Evolutionary conservation across 2,888 invertebrate species (phyloP), one percentile per base, ranked within the genome.

Genomic region (Hyles lineata): DNA sequence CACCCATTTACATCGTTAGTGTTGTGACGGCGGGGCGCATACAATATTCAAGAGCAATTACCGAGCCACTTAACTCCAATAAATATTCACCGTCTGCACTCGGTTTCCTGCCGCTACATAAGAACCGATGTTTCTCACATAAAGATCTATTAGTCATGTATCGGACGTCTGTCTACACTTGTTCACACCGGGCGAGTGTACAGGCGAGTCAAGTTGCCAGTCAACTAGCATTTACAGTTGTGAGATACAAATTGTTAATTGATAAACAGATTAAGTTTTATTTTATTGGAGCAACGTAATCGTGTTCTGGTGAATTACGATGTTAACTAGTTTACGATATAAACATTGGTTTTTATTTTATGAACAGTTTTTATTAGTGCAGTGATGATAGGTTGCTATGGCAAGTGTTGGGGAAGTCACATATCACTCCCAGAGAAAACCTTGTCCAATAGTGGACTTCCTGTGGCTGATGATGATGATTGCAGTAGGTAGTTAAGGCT

Each of bases 21-120:
- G 17, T 63, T n/a, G 11, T 63, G 63, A 63, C 63, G n/a, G 19
- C 61, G 32, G 17, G n/a, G 4, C 55, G n/a, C 55, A 55, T 55
- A 17, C 29, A 32, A 25, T 19, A 63, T 63, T 29, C 21, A 63
- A 6, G 9, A 35, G 21, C 67, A 67, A 21, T 67, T 67, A 67
- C 17, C 21, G 15, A 25, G 23, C 17, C 67, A 67, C 23, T 67
- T 50, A 67, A 43, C 7, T 23, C 11, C 50, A 67, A 67, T 50
- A 63, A 63, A 63, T 43, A 63, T 63, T 35, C 35, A 15, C 21
- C 11, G 63, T 21, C 55, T n/a, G 55, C 35, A 21, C 11, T 63
- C 63, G 9, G 43, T 43, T 63, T 63, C 63, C 63, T 63, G 63
- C 43, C 55, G 55, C 17, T 17, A 61, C 25, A 35, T 11, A 19